Conservation (phyloP, 2,797 vertebrate genomes). For the Coluber constrictor region DNA sequence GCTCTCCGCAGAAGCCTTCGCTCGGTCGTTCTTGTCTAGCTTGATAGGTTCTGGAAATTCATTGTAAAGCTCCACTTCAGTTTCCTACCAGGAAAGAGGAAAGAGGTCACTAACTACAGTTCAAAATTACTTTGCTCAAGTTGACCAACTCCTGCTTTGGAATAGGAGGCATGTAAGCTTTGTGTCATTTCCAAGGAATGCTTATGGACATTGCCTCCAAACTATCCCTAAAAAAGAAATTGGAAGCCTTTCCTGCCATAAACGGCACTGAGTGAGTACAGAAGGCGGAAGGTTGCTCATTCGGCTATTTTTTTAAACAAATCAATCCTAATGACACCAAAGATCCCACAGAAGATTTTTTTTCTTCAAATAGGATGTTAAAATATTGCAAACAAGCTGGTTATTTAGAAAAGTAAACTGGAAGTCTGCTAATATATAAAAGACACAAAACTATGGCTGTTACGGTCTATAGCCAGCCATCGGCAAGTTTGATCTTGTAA, state of each 20-base stretch:
- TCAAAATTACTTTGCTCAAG: not conserved
- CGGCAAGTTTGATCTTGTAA: not conserved
- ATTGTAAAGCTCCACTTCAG: conserved; percentile 98
- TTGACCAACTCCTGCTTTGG: not conserved
- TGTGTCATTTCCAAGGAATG: not conserved
- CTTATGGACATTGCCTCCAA: not conserved
- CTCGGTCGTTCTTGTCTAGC: conserved; percentile 93
- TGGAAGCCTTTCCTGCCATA: not conserved
- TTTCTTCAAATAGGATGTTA: not conserved
- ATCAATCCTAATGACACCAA: not conserved
- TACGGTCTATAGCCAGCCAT: not conserved
- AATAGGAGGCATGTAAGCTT: not conserved
- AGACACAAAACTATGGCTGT: not conserved
- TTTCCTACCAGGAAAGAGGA: conserved; percentile 80
- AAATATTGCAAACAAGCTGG: not conserved
- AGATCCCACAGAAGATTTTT: not conserved
- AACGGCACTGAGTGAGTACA: too few relatives aligned
- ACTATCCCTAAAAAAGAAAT: not conserved
- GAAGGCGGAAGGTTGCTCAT: not conserved
- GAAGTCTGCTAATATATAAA: not conserved
- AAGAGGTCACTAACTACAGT: not conserved
- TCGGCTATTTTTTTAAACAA: not conserved
- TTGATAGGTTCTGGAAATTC: conserved; percentile 99
- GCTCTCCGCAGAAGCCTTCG: conserved; percentile 87
- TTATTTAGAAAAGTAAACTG: not conserved